Conservation (phyloP, 2,888 invertebrate genomes). For the Apotomis betuletana region DNA sequence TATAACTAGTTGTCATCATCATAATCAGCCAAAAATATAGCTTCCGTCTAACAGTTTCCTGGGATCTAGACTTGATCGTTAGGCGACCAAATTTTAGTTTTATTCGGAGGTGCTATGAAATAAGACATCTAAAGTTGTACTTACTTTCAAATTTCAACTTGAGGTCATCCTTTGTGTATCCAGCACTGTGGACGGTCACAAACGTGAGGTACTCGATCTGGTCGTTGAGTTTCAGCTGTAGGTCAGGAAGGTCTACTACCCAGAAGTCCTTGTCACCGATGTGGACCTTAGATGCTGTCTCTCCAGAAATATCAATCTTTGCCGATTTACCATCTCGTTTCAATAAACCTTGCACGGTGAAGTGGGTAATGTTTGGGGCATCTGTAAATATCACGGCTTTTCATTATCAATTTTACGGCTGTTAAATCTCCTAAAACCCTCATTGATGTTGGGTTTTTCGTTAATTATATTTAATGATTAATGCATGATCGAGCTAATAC, state of each 20-base stretch:
- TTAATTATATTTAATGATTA: too few relatives aligned
- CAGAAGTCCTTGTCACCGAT: constrained; percentile 70
- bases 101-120: too few relatives aligned
- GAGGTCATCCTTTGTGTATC: constrained; percentile 72
- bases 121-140: constrained; percentile 23
- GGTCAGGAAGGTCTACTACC: constrained; percentile 74
- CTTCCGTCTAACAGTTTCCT: too few relatives aligned
- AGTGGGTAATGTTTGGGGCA: constrained; percentile 76
- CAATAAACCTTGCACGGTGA: constrained; percentile 86
- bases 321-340: constrained; percentile 83
- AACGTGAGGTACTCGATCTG: constrained; percentile 85
- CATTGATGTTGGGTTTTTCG: too few relatives aligned
- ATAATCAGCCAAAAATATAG: too few relatives aligned
- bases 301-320: constrained; percentile 73
- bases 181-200: constrained; percentile 76
- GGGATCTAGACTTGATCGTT: too few relatives aligned
- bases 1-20: too few relatives aligned
- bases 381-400: constrained; percentile 59
- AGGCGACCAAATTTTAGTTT: too few relatives aligned
- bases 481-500: too few relatives aligned
- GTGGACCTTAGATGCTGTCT: constrained; percentile 55
- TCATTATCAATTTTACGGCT: too few relatives aligned
- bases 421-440: too few relatives aligned
- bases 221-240: constrained; percentile 79
- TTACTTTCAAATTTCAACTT: constrained; percentile 71